phyloP scores from a whole-genome alignment of 2,113 vertebrate genomes.

The Macquaria australasica region DNA sequence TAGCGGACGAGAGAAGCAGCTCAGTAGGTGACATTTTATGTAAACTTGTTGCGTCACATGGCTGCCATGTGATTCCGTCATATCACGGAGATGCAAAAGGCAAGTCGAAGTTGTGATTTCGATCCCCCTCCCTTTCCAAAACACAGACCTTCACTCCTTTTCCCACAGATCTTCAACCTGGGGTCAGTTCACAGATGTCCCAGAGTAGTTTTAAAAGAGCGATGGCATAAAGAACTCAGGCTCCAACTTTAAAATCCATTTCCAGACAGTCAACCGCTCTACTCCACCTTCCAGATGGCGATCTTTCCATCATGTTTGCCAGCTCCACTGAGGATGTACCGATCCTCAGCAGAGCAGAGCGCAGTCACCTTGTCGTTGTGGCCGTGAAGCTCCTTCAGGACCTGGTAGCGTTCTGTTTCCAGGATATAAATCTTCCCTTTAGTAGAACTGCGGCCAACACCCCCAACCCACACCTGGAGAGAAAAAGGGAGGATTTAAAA shows the following conservation, averaged over 20 bases:
- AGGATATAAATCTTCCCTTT: constrained; percentile 95
- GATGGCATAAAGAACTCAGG: neutral
- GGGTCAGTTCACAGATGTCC: neutral
- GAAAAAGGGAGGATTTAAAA: neutral
- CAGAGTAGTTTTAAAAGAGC: neutral
- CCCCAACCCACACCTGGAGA: constrained; percentile 93
- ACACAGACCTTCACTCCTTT: neutral
- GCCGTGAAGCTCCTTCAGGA: constrained; percentile 93
- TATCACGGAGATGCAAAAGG: neutral
- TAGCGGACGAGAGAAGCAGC: constrained; percentile 10
- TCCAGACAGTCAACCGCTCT: constrained; percentile 12
- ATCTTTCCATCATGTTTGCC: constrained; percentile 93
- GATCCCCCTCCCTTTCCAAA: neutral
- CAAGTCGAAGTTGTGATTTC: neutral
- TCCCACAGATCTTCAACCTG: neutral
- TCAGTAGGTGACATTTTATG: constrained; percentile 1
- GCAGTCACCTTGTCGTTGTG: constrained; percentile 87
- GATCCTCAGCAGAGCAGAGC: constrained; percentile 93
- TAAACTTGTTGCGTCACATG: constrained; percentile 43
- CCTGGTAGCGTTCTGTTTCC: constrained; percentile 79
- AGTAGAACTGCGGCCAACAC: constrained; percentile 85
- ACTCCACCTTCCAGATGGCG: constrained; percentile 97
- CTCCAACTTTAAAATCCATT: neutral
- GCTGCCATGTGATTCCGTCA: constrained; percentile 36
- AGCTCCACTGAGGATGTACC: constrained; percentile 94